Evolutionary conservation across 2,888 invertebrate genomes (phyloP), one percentile per base, ranked within the genome.

Genomic region (Scrobipalpa atriplicella): DNA sequence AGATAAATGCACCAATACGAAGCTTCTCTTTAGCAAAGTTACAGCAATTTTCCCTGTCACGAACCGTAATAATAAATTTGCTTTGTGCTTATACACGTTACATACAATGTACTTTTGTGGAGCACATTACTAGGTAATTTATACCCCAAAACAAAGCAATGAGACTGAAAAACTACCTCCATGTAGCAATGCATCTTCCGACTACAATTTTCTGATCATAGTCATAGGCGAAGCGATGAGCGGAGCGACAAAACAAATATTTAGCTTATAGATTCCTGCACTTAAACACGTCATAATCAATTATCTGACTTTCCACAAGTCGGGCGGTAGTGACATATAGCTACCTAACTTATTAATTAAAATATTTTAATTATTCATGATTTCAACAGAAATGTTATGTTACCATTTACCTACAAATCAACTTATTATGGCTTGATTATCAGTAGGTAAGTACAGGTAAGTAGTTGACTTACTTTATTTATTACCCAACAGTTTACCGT

Each of bases 31-130:
- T 47, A 13, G n/a, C 47, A 13, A 56, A 29, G 13, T 56, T 2
- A 56, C 21, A 56, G 21, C n/a, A 13, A 11, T 56, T 47, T 29
- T 29, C 54, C 21, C 19, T 56, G 21, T 56, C 54, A 56, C 13
- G 11, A 21, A 13, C 19, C 11, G 11, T 11, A 1, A 21, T 13
- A 56, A 56, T 56, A 56, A 56, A 56, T 56, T 21, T 21, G 11
- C 54, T 56, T 56, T 13, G 13, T 21, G 54, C 13, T 7, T 56
- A 29, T 56, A 56, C 29, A 56, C n/a, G 47, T 51, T 39, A 54
- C 38, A 64, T 18, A 38, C 2, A 69, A 73, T 74, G 74, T 74
- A 69, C 66, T 61, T 64, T 67, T 70, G 69, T 16, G 38, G 38
- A 54, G 58, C 9, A 58, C 58, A 58, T 58, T 58, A 58, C n/a